Conservation (phyloP, 2,797 vertebrate species). For the Chrysocyon brachyurus region DNA sequence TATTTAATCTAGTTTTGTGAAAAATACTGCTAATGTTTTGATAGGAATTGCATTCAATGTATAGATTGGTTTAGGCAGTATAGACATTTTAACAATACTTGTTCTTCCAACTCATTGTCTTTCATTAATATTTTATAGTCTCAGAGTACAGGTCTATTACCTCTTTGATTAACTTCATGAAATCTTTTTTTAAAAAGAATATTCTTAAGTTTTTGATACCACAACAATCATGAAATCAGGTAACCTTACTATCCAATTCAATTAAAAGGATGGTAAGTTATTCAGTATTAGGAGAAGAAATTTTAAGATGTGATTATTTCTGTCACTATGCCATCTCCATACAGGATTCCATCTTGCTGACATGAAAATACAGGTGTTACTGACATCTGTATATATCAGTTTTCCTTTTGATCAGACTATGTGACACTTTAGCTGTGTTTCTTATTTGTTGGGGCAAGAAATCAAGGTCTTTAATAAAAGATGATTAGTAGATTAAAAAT, state of each 20-base stretch:
- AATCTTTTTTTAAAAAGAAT: background rate
- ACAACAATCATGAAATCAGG: background rate
- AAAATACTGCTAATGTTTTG: background rate
- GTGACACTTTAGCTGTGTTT: background rate
- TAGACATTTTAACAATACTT: background rate
- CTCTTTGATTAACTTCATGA: background rate
- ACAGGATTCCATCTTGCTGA: background rate
- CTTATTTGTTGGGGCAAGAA: background rate
- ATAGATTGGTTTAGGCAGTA: background rate
- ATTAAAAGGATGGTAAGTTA: background rate
- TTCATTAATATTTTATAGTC: background rate
- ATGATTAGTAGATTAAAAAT: background rate
- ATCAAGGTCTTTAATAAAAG: background rate
- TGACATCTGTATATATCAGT: background rate
- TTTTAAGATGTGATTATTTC: background rate
- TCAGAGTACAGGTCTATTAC: background rate
- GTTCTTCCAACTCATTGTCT: background rate
- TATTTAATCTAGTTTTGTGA: background rate
- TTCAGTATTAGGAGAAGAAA: background rate
- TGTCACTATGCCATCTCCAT: background rate
- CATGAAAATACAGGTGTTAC: background rate
- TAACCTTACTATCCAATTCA: background rate
- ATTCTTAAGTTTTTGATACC: background rate
- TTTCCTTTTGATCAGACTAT: background rate
- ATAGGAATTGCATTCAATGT: background rate